Percentiles rank a stretch among this genome's conserved stretches.
Evolutionary conservation across 2,797 vertebrate species (phyloP).

Genomic region (Gambusia yucatana): DNA sequence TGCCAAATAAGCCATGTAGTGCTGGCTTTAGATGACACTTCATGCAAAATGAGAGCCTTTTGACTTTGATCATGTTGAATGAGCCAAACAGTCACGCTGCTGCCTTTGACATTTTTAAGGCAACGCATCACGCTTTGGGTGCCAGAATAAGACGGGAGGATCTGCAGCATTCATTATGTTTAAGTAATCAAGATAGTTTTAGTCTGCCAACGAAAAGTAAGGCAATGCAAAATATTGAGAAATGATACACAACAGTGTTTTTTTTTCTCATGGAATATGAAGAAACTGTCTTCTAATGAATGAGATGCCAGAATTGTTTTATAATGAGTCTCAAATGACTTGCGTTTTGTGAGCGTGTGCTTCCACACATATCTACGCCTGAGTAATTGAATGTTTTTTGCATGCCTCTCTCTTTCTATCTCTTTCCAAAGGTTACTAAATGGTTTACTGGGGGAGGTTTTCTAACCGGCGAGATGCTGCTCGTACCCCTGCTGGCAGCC

Average conservation of each 20-base stretch:
- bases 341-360: conserved; percentile 28
- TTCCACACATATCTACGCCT: conserved; percentile 11
- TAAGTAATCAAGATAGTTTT: conserved; percentile 35
- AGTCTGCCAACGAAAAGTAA: background rate
- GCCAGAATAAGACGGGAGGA: conserved; percentile 26
- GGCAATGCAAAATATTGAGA: conserved; percentile 5
- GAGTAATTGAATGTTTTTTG: conserved; percentile 36
- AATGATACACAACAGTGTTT: background rate
- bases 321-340: conserved; percentile 34
- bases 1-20: conserved; percentile 47
- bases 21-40: conserved; percentile 39
- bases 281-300: background rate
- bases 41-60: conserved; percentile 23
- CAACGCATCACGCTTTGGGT: conserved; percentile 12
- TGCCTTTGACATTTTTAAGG: conserved; percentile 38
- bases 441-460: conserved; percentile 89
- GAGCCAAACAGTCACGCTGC: conserved; percentile 25
- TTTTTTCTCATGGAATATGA: background rate
- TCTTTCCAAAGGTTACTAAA: conserved; percentile 83
- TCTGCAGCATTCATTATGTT: conserved; percentile 34
- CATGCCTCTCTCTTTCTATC: conserved; percentile 41
- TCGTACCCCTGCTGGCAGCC: conserved; percentile 95
- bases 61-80: conserved; percentile 58
- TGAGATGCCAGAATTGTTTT: background rate
- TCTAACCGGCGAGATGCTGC: conserved; percentile 96